phyloP scores from a whole-genome alignment of 2,797 vertebrate species.

The Smutsia gigantea region DNA sequence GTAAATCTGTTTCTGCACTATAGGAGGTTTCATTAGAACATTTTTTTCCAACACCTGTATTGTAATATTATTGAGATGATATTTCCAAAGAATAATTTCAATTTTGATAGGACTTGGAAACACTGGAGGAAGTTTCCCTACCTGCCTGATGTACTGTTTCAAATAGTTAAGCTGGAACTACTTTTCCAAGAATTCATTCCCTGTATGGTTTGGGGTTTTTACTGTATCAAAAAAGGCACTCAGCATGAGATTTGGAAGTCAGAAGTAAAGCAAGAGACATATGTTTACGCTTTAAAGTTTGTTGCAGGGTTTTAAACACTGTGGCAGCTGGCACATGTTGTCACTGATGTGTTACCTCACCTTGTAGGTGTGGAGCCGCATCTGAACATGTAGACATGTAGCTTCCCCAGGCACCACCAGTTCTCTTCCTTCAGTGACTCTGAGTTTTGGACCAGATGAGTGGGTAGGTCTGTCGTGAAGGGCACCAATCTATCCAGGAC shows the following conservation, averaged over 20 bases:
- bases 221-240: background rate
- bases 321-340: background rate
- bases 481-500: background rate
- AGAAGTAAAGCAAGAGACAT: background rate
- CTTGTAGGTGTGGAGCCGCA: background rate
- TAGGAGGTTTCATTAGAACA: background rate
- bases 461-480: background rate
- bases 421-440: background rate
- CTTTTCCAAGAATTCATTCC: conserved; percentile 7
- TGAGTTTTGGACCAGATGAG: background rate
- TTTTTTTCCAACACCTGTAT: background rate
- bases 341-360: background rate
- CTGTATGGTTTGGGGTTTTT: background rate
- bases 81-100: conserved; percentile 45
- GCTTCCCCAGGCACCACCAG: background rate
- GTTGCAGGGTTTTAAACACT: background rate
- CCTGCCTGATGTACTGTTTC: background rate
- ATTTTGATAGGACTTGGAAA: background rate
- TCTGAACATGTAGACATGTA: background rate
- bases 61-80: conserved; percentile 21
- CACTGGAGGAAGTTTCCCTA: background rate
- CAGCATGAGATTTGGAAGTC: background rate
- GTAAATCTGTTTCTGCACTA: background rate
- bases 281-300: background rate
- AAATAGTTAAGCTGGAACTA: background rate